Evolutionary conservation across 2,888 invertebrate species (phyloP), one percentile per base, ranked within the genome.

Genomic region (Apamea sordens): DNA sequence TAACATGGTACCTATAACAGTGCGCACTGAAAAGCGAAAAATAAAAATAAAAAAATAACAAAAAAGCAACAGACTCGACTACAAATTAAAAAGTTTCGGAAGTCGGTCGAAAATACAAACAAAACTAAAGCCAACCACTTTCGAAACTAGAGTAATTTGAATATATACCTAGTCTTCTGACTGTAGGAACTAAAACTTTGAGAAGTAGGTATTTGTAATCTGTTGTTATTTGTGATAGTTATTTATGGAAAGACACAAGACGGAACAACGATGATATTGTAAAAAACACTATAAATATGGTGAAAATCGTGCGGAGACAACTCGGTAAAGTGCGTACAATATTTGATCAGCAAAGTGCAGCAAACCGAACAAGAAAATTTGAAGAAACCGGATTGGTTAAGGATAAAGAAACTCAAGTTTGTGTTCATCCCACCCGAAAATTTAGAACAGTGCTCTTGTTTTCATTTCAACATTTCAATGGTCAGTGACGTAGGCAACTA

Each of bases 351-450:
- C 63, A 15, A 65, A 67, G 67, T 79, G 47, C 36, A 67, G 47
- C 28, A 68, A 50, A 50, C 24, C 47, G 11, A 59, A 41, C 18
- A 47, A 28, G 44, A 24, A 74, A 44, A 68, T 15, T 47, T 50
- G 8, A 61, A 61, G 32, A 77, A 59, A 68, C 68, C 28, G 50
- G 59, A 79, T 80, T 61, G 13, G 68, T 79, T 50, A 79, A 59
- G 69, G 50, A 56, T 67, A 50, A 61, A 50, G 36, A 76, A 47
- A 50, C n/a, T 61, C n/a, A n/a, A 32, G 13, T 41, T n/a, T 21
- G 32, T n/a, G 41, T 68, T 79, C 7, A 24, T 41, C 28, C 28
- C 56, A 59, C 10, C 28, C 13, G 13, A 61, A 41, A 50, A 50
- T 41, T 61, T 11, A 61, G 41, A 32, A 79, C 61, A 59, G 41